Evolutionary conservation across 2,113 vertebrate species (phyloP), one percentile per base, ranked within the genome.

Genomic region (Pelusios castaneus): DNA sequence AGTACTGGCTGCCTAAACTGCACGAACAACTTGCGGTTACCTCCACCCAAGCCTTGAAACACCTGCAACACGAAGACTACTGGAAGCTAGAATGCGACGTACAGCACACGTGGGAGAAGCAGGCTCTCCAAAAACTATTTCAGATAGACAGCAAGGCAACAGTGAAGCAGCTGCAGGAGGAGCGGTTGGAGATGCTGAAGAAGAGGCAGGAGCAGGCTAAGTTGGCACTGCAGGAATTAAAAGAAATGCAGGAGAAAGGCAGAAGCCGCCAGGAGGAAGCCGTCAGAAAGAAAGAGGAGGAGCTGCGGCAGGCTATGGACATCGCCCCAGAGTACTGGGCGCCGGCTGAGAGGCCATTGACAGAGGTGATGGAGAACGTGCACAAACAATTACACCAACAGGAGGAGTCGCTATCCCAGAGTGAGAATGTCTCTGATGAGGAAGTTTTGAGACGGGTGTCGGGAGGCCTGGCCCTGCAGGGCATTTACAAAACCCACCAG

Each of bases 391-490:
- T 97, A 77, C 8, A 83, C 70, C 9, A 56, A 51, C 85, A 54
- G 38, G 87, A 97, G 2, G 3, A 8, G 0, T 63, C 63, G 22
- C 3, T 83, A 14, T 13, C 4, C 73, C 79, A 49, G 11, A 82
- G 8, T 0, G 49, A 95, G 88, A 97, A 88, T 0, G 17, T 97
- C 22, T 52, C 95, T 0, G 95, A 96, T 4, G 8, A 0, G 3
- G 94, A 98, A 12, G 41, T 98, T 34, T 29, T 98, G 86, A 94
- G 45, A 87, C 2, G 34, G 70, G 97, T 96, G 0, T 98, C 98
- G 0, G 97, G 97, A 84, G 98, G 97, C 0, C 78, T 98, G 75
- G 97, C 97, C 58, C 94, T 98, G 51, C 93, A 97, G 60, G 98
- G 98, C 79, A 96, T 98, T 87, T 98, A 96, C 55, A 94, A 94